These are phyloP conservation scores for Anser cygnoides DNA, from an alignment of 2,113 vertebrate species.

Conservation along the genomic window DNA sequence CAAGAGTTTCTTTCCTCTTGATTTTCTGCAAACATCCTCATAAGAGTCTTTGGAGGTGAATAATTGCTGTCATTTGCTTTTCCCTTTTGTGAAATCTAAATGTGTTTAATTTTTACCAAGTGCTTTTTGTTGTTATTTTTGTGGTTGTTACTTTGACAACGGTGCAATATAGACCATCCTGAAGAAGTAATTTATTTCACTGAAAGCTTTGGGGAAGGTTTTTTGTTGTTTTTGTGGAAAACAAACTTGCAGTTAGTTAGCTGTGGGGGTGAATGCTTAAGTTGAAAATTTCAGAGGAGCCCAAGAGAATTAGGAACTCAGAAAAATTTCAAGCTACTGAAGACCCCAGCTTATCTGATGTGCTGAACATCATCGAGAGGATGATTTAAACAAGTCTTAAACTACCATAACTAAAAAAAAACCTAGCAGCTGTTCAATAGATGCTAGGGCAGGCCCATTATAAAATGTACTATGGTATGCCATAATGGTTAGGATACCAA, in stretches of 20 bases:
- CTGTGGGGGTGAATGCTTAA: background rate
- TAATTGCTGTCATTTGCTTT: background rate
- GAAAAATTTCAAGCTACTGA: background rate
- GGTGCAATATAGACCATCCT: background rate
- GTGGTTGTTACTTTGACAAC: conserved; percentile 6
- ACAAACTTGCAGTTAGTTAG: background rate
- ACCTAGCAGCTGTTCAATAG: conserved; percentile 68
- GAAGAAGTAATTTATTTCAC: background rate
- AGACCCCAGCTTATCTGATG: background rate
- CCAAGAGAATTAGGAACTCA: background rate
- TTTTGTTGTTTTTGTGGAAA: background rate
- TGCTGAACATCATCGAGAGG: conserved; percentile 3
- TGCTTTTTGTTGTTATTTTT: background rate
- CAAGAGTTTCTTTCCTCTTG: background rate
- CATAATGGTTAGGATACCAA: conserved; percentile 66
- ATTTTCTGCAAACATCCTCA: background rate
- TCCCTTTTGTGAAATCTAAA: background rate
- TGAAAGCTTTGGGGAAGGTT: background rate
- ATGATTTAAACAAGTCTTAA: conserved; percentile 57
- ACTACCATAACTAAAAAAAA: conserved; percentile 59
- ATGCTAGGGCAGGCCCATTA: conserved; percentile 66
- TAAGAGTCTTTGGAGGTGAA: background rate
- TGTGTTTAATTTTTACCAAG: background rate
- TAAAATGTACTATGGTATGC: conserved; percentile 74
- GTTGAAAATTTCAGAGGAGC: background rate